Evolutionary conservation across 2,113 vertebrate species (phyloP).

Genomic region (Coturnix japonica): DNA sequence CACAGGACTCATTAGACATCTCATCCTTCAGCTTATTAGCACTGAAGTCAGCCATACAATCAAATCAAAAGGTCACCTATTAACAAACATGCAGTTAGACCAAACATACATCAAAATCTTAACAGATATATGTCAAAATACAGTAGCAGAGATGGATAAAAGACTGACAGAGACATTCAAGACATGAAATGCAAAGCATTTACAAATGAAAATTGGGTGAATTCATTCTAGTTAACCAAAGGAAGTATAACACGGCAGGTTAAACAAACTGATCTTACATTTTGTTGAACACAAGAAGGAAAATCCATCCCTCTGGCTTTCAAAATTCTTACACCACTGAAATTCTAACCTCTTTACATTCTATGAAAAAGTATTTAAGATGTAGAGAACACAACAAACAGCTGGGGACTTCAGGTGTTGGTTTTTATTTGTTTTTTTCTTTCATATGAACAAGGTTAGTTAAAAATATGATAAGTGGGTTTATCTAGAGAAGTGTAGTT

Average conservation of each 20-base stretch:
- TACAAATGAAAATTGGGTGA: neutral
- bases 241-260: neutral
- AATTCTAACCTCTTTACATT: neutral
- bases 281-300: neutral
- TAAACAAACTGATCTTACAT: neutral
- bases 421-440: neutral
- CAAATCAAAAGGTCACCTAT: conserved; percentile 78
- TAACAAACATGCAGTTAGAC: conserved; percentile 64
- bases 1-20: conserved; percentile 72
- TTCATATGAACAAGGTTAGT: neutral
- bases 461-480: neutral
- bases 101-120: conserved; percentile 43
- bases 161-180: neutral
- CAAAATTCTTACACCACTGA: neutral
- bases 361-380: neutral
- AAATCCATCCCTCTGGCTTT: neutral
- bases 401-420: neutral
- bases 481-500: neutral
- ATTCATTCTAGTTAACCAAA: neutral
- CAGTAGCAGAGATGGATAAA: neutral
- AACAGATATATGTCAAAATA: conserved; percentile 4
- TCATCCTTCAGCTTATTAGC: conserved; percentile 79
- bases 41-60: conserved; percentile 71
- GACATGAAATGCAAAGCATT: neutral
- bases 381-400: neutral